Conservation (phyloP, 2,797 vertebrate genomes). For the Cirrhinus mrigala region DNA sequence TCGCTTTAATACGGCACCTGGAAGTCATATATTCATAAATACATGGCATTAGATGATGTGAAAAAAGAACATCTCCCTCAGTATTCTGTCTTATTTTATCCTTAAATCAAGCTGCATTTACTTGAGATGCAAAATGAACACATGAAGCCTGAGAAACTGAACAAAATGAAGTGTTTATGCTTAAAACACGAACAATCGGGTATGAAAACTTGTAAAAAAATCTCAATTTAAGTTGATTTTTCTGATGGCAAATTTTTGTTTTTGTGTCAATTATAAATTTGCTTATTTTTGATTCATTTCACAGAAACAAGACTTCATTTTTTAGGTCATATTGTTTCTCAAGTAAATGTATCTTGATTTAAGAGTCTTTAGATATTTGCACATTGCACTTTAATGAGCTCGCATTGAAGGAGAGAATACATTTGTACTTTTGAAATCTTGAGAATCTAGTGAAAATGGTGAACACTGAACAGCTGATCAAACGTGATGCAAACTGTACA, state of each 20-base stretch:
- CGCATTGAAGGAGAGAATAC: background rate
- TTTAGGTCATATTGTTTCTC: too few relatives aligned
- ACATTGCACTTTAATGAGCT: background rate
- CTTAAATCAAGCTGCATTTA: background rate
- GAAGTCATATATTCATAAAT: background rate
- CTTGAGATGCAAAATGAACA: background rate
- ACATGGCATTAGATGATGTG: background rate
- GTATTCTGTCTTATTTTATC: background rate
- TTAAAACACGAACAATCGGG: background rate
- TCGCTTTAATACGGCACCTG: constrained; percentile 69
- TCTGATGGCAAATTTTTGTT: too few relatives aligned
- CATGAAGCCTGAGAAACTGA: background rate
- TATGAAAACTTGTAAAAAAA: background rate
- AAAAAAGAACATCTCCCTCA: background rate
- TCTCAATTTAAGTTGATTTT: too few relatives aligned
- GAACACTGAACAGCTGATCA: too few relatives aligned
- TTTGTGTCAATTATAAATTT: too few relatives aligned
- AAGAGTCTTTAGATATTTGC: too few relatives aligned
- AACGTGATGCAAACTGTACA: background rate
- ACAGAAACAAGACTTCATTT: too few relatives aligned
- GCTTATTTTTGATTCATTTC: too few relatives aligned
- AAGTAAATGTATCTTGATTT: too few relatives aligned
- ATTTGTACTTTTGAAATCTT: too few relatives aligned
- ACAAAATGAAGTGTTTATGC: background rate
- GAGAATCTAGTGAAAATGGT: background rate